These are phyloP conservation scores for Choloepus didactylus DNA, from an alignment of 2,797 vertebrate species.

Conservation along the genomic window DNA sequence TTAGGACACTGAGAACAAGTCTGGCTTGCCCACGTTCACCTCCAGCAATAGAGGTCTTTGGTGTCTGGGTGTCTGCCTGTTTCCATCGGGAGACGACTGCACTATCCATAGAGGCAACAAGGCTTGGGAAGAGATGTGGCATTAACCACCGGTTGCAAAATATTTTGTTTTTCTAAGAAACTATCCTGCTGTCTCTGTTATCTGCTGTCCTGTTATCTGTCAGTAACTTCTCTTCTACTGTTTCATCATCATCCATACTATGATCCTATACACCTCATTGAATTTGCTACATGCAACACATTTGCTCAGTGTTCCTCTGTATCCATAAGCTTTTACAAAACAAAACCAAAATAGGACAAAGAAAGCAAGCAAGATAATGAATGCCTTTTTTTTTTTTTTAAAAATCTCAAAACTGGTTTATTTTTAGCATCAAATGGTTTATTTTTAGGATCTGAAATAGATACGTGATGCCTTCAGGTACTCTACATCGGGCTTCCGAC, in stretches of 20 bases:
- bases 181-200: background rate
- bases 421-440: background rate
- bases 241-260: background rate
- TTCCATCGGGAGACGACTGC: background rate
- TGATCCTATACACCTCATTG: background rate
- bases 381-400: background rate
- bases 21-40: background rate
- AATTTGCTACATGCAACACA: background rate
- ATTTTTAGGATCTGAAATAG: background rate
- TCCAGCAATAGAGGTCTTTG: background rate
- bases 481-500: background rate
- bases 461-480: background rate
- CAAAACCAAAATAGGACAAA: background rate
- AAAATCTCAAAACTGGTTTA: background rate
- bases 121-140: background rate
- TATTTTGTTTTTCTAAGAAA: constrained; percentile 46
- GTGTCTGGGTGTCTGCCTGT: background rate
- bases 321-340: background rate
- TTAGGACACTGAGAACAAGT: background rate
- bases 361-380: background rate
- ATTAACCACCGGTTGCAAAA: background rate
- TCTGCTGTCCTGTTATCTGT: background rate
- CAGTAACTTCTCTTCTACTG: background rate
- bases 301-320: background rate
- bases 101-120: background rate